A percentile compares a stretch with the other conserved stretches of the same genome.
These are phyloP conservation scores for Ormyrus nitidulus DNA, from an alignment of 2,888 invertebrate species.

Conservation along the genomic window DNA sequence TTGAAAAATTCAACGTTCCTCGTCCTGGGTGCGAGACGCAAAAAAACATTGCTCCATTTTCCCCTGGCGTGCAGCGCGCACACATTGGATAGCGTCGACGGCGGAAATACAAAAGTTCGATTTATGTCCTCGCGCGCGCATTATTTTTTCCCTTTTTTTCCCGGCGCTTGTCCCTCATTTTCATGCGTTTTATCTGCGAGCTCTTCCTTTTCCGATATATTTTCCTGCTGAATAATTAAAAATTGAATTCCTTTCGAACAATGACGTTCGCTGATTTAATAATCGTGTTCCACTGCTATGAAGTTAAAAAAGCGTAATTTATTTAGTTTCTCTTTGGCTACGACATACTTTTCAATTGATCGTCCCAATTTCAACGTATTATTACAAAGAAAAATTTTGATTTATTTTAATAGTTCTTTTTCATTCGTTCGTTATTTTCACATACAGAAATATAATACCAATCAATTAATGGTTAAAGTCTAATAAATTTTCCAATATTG, in stretches of 20 bases:
- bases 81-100: conserved; percentile 62
- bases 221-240: conserved; percentile 15
- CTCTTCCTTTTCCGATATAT: background rate
- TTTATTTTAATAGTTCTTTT: background rate
- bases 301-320: background rate
- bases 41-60: conserved; percentile 42
- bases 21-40: background rate
- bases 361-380: conserved; percentile 7
- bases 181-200: conserved; percentile 35
- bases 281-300: too few species aligned
- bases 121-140: conserved; percentile 68
- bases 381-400: background rate
- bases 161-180: conserved; percentile 13
- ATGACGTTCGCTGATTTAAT: background rate
- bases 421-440: too few species aligned
- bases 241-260: conserved; percentile 6
- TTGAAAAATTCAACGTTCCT: conserved; percentile 59
- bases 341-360: conserved; percentile 10
- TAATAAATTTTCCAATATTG: too few species aligned
- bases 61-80: background rate
- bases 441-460: too few species aligned
- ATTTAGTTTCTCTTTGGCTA: background rate
- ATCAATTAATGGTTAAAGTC: too few species aligned
- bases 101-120: conserved; percentile 73
- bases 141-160: conserved; percentile 57